A percentile compares a stretch with the other conserved stretches of the same genome.
Conservation (phyloP, 2,888 invertebrate genomes). For the Macrophya annulata region DNA sequence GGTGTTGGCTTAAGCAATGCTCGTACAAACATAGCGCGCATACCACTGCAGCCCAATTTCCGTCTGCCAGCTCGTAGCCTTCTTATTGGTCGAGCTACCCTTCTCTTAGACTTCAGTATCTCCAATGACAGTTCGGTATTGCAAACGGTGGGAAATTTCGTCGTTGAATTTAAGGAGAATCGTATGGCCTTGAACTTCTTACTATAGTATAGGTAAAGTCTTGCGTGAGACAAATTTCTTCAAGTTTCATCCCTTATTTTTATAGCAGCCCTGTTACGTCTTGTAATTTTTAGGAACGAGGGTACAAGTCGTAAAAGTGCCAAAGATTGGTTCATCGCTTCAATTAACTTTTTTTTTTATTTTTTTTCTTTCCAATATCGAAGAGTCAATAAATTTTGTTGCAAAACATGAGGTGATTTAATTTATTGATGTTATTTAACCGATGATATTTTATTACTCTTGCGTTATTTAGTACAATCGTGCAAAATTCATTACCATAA, state of each 20-base stretch:
- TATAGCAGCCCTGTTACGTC: not conserved
- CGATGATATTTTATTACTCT: not conserved
- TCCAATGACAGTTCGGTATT: constrained; percentile 37
- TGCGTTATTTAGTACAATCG: not conserved
- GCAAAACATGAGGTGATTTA: not conserved
- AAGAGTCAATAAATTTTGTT: not conserved
- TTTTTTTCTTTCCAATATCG: not conserved
- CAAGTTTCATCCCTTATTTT: not conserved
- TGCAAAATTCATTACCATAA: not conserved
- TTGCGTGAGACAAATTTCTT: constrained; percentile 13
- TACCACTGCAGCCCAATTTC: constrained; percentile 66
- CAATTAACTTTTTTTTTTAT: not conserved
- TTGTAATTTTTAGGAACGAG: constrained; percentile 7
- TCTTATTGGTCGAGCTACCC: constrained; percentile 36
- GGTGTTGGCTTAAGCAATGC: constrained; percentile 43
- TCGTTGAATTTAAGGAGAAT: constrained; percentile 24
- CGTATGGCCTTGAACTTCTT: not conserved
- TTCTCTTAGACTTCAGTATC: constrained; percentile 1
- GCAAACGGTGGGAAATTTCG: constrained; percentile 33
- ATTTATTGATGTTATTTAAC: not conserved
- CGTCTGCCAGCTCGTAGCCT: constrained; percentile 29
- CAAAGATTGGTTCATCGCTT: not conserved
- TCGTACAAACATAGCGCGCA: constrained; percentile 57
- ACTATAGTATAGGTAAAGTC: not conserved
- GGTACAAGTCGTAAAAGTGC: not conserved